These are phyloP conservation scores for Cochlearius cochlearius DNA, from an alignment of 2,113 vertebrate genomes.

Conservation along the genomic window DNA sequence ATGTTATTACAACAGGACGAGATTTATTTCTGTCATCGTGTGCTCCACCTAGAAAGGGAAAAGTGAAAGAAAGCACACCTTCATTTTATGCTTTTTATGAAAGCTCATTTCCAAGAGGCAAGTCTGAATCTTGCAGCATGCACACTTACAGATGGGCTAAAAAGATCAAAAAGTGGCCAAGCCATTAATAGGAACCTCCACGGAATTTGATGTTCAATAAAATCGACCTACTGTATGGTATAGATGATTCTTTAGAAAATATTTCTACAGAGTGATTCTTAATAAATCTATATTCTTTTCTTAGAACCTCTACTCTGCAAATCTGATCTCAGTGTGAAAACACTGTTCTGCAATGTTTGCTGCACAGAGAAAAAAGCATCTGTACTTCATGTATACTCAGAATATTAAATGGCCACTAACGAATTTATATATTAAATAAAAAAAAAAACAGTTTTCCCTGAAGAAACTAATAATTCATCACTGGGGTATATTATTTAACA, in stretches of 20 bases:
- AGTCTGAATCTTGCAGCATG: not conserved
- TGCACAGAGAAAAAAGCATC: not conserved
- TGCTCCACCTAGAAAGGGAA: conserved; percentile 83
- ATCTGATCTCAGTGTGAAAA: not conserved
- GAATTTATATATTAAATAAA: not conserved
- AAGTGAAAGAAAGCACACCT: not conserved
- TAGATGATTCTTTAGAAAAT: not conserved
- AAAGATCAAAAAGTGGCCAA: not conserved
- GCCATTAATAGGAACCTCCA: not conserved
- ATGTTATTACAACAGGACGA: conserved; percentile 94
- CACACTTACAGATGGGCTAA: not conserved
- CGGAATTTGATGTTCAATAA: not conserved
- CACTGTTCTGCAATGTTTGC: not conserved
- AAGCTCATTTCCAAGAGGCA: conserved; percentile 15
- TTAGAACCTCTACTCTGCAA: not conserved
- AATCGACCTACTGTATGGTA: not conserved
- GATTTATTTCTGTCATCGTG: conserved; percentile 98
- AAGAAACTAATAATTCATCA: not conserved
- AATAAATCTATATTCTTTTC: not conserved
- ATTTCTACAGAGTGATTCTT: not conserved
- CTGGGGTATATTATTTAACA: not conserved
- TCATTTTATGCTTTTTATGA: not conserved
- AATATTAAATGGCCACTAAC: not conserved
- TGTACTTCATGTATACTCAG: not conserved
- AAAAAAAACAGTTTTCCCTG: not conserved